Base-by-base conservation (phyloP, 2,888 invertebrate genomes). In the Noctua comes region DNA sequence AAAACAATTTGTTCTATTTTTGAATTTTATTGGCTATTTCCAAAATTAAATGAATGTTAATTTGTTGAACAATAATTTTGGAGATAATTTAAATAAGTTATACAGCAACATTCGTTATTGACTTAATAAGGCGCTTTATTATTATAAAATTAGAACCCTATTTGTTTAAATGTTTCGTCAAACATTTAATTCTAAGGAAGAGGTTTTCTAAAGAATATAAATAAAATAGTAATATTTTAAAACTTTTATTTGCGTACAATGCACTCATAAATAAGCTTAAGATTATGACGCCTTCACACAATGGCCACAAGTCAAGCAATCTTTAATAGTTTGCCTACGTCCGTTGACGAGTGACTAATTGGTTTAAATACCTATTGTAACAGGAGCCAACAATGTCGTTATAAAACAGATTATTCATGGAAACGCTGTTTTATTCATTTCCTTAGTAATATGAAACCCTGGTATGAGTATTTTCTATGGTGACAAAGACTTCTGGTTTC, bases 1-100 rank as follows among this genome's bases (percentile, higher is more conserved):
- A 82, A 76, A 85, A 80, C 36, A 83, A 85, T 86, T 85, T 88
- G 83, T 88, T 85, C 80, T 77, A 75, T 88, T 82, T 88, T 83
- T 65, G 18, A 82, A 78, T 81, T 59, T 76, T 74, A 83, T 84
- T 84, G 54, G 64, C 27, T 77, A 51, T 59, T 77, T 76, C 16
- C 11, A 68, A 71, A 76, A 72, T 65, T 57, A 68, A 73, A 78
- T 71, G 68, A 21, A 36, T 40, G 65, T 43, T 59, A 18, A 57
- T 86, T 83, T 73, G 68, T 76, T 76, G 16, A 21, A 54, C n/a
- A 68, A 5, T 68, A 6, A 62, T 59, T 68, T 76, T 71, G 13
- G 16, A 36, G 21, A 27, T 74, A 43, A 21, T 8, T 54, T 36
- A 16, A 7, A 27, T 48, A 65, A 27, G 46, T 73, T 54, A 43